These are phyloP conservation scores for Margaritifera margaritifera DNA, from an alignment of 2,888 invertebrate species.

Conservation along the genomic window DNA sequence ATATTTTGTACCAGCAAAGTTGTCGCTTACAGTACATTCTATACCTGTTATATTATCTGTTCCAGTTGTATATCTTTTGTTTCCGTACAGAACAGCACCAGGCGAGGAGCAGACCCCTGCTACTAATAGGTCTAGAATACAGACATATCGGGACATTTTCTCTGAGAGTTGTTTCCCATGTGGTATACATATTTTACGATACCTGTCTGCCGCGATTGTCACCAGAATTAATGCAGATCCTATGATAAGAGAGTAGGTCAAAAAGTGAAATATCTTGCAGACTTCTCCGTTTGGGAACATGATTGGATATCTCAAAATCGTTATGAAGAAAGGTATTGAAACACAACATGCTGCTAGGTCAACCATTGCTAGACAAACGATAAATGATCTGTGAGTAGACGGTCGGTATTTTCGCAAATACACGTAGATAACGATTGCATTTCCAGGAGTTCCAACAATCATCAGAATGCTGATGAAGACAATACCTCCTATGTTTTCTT, in stretches of 20 bases:
- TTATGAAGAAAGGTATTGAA: conserved; percentile 41
- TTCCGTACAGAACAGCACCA: conserved; percentile 50
- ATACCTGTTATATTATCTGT: conserved; percentile 35
- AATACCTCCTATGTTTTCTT: conserved; percentile 1
- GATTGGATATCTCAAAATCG: conserved; percentile 31
- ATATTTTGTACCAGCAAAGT: conserved; percentile 28
- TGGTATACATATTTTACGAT: conserved; percentile 52
- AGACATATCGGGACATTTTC: conserved; percentile 26
- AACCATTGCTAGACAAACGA: conserved; percentile 35
- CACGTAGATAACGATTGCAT: conserved; percentile 33
- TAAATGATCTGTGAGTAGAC: conserved; percentile 38
- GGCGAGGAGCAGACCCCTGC: conserved; percentile 41
- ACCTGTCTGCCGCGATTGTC: conserved; percentile 45
- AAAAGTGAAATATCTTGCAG: conserved; percentile 31
- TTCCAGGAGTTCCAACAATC: conserved; percentile 38
- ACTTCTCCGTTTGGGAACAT: conserved; percentile 25
- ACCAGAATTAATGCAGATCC: conserved; percentile 36
- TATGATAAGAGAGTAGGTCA: conserved; percentile 24
- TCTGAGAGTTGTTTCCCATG: conserved; percentile 42
- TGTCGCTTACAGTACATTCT: conserved; percentile 48
- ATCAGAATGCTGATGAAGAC: conserved; percentile 32
- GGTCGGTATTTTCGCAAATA: conserved; percentile 32
- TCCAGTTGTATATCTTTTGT: conserved; percentile 32
- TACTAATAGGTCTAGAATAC: conserved; percentile 14
- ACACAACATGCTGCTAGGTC: conserved; percentile 38